Evolutionary conservation across 2,113 vertebrate species (phyloP), one percentile per base, ranked within the genome.

Genomic region (Tenrec ecaudatus): DNA sequence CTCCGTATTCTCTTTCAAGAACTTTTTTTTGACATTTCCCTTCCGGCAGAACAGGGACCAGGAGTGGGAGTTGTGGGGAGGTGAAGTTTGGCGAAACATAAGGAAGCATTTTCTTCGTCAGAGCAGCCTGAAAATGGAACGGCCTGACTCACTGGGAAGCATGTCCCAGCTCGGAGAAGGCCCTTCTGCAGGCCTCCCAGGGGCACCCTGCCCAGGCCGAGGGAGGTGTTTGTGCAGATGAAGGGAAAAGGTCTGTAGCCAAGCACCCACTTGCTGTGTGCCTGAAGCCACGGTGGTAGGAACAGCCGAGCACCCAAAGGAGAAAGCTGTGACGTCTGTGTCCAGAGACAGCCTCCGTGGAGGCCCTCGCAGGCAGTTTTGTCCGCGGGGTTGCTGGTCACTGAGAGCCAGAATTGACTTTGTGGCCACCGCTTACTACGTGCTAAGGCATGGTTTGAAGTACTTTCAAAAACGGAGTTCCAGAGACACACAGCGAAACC

Each of bases 11-110:
- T 78, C 95, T 89, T 80, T 80, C 77, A 31, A 78, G 89, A 82
- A 57, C 89, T 58, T 95, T 94, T 94, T 86, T 86, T 38, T 94
- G 96, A 89, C 96, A 93, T 91, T 94, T 94, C 89, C 78, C 89
- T 92, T 58, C 84, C 94, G 95, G 94, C 94, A 84, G 66, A 86
- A 64, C 87, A 11, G 31, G 66, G 80, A 14, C 31, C 0, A 1
- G 8, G 84, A 38, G 95, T 78, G 84, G 93, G 94, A 80, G 86
- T 19, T 19, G 19, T 0, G 16, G 68, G 85, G 89, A 92, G 87
- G 88, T 66, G 75, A 95, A 43, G 25, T 91, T 92, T 91, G 91
- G 94, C 92, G 2, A 93, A 68, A 33, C 64, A 38, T 68, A 33
- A 81, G 38, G n/a, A 84, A 64, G 92, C 79, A 71, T 94, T 68